Conservation (phyloP, 1,140 invertebrate species). For the Gonatopus flavifemur region DNA sequence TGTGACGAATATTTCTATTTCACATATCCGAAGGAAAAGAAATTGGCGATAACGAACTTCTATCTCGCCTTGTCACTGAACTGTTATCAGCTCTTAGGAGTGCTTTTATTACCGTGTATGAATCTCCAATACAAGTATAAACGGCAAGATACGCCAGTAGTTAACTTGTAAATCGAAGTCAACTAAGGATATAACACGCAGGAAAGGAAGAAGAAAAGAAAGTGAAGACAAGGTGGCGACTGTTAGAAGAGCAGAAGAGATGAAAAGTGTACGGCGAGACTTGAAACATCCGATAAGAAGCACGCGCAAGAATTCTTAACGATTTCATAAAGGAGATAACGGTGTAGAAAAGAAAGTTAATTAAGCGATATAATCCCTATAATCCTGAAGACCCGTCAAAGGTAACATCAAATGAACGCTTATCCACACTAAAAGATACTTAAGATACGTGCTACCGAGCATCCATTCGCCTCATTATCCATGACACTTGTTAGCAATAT, state of each 20-base stretch:
- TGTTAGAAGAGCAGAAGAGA: too few species aligned
- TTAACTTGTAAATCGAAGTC: slow-evolving; percentile 18
- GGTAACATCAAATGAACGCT: slow-evolving; percentile 38
- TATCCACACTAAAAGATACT: slow-evolving; percentile 32
- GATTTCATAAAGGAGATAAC: slow-evolving; percentile 45
- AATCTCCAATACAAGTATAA: too few species aligned
- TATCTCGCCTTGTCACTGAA: too few species aligned
- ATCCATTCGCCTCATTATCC: slow-evolving; percentile 37
- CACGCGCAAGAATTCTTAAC: slow-evolving; percentile 32
- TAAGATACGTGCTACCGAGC: slow-evolving; percentile 30
- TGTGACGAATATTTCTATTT: too few species aligned
- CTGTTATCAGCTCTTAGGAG: too few species aligned
- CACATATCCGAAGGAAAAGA: too few species aligned
- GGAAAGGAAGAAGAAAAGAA: not conserved
- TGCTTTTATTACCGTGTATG: too few species aligned
- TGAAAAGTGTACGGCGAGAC: slow-evolving; percentile 5
- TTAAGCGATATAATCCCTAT: slow-evolving; percentile 45
- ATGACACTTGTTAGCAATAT: too few species aligned
- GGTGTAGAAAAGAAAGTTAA: slow-evolving; percentile 35
- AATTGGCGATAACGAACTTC: too few species aligned
- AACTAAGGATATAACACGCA: slow-evolving; percentile 17
- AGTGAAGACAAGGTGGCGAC: too few species aligned
- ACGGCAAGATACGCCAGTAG: slow-evolving; percentile 10
- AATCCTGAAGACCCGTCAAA: slow-evolving; percentile 29
- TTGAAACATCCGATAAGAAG: slow-evolving; percentile 37